A percentile compares a stretch with the other conserved stretches of the same genome.
Conservation (phyloP, 2,113 vertebrate genomes). For the Callaeas wilsoni region DNA sequence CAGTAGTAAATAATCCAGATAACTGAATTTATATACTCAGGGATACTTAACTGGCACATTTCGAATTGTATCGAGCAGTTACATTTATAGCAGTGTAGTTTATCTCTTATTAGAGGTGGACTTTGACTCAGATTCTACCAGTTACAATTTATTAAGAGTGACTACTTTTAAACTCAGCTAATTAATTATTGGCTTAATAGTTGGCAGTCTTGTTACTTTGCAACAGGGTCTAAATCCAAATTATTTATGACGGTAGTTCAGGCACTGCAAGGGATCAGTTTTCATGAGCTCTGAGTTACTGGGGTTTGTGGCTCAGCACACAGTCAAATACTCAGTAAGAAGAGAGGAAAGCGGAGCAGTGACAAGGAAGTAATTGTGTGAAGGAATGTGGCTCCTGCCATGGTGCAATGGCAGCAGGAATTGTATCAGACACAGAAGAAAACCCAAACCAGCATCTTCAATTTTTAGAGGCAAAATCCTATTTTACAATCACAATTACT, state of each 20-base stretch:
- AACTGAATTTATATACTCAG: neutral
- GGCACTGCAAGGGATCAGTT: neutral
- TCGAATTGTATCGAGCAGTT: neutral
- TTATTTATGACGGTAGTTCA: neutral
- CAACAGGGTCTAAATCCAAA: neutral
- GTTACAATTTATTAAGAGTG: neutral
- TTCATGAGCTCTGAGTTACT: neutral
- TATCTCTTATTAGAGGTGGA: neutral
- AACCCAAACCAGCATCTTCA: neutral
- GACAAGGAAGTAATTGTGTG: neutral
- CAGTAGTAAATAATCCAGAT: neutral
- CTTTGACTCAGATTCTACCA: neutral
- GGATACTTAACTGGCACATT: neutral
- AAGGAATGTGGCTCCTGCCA: neutral
- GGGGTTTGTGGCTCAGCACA: neutral
- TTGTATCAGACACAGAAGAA: neutral
- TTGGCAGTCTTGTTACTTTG: neutral
- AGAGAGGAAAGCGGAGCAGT: neutral
- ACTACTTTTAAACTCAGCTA: neutral
- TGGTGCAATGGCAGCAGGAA: neutral
- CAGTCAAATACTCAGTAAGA: neutral
- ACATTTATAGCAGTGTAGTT: neutral
- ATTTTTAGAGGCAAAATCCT: neutral
- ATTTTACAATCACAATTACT: neutral
- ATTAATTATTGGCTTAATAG: neutral